Evolutionary conservation across 2,888 invertebrate species (phyloP), one percentile per base, ranked within the genome.

Genomic region (Agrochola lychnidis): DNA sequence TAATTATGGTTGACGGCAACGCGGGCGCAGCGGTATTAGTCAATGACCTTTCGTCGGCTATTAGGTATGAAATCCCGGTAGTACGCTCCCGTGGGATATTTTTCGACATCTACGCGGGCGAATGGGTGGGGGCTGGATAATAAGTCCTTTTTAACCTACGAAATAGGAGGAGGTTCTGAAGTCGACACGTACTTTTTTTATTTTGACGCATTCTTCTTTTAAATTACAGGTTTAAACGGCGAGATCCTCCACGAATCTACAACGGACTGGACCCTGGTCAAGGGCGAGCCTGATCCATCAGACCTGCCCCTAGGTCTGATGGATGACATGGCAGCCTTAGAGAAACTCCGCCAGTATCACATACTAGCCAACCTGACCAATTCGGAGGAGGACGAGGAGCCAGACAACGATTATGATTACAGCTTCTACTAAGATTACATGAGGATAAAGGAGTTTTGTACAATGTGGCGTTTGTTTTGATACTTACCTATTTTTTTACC

Each of bases 371-470:
- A 94, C 88, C 89, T 91, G 67, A 93, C 94, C 16, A 92, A 91
- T 42, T 82, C 90, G 0, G 91, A 92, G 0, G 93, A 94, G 0
- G 91, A 92, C 0, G 93, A 94, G 22, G 93, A 92, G 16, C 69
- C 87, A 25, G 96, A 95, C 77, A 90, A 89, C 40, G 95, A 94
- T 81, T 94, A 95, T 82, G 95, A 96, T 82, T 96, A 96, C 82
- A 94, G 90, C 88, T 93, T 94, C 75, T 95, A 96, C 90, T 96
- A 93, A 90, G 87, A 88, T 81, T 82, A 89, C 84, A 91, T 88
- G 79, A 83, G 1, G 80, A 82, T 84, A 86, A 83, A 84, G 76
- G 73, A 79, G 67, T 74, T 84, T 74, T 73, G 75, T 77, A 86
- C 59, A 76, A 48, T 71, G 67, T 70, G 4, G 75, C 19, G 14